Evolutionary conservation across 1,140 invertebrate species (phyloP), one percentile per base, ranked within the genome.

Genomic region (Magallana gigas): DNA sequence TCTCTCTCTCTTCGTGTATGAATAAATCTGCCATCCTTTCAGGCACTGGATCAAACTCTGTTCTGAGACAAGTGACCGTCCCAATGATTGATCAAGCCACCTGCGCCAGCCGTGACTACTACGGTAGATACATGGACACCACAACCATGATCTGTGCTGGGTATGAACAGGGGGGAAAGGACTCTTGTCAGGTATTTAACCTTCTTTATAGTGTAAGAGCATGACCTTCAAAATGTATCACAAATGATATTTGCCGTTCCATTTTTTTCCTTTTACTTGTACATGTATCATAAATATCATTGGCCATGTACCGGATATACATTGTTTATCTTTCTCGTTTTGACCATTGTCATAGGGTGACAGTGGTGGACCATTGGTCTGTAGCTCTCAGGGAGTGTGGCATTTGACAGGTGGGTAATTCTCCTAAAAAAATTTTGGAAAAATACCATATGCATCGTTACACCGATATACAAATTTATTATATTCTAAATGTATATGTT

Each of bases 91-190:
- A 18, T 60, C 76, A 86, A 29, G 14, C 59, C 18, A 86, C 57
- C 7, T 86, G 85, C 48, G 76, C 76, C 36, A 86, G 85, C 23
- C 29, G 48, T 56, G 58, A 36, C 18, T 86, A 86, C 29, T 86
- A 86, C 29, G 85, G 85, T 36, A 81, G 76, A 6, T 60, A 82
- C 48, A 36, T 86, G 57, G 58, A 86, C 76, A 81, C 85, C 8
- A 86, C 60, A 6, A 87, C 87, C 48, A 87, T 87, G 87, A 80
- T 87, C 59, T 87, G 87, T 84, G 87, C 87, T 59, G 87, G 87
- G 5, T 87, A 76, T 60, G 36, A 68, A 60, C 62, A 84, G n/a
- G 87, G 87, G 1, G 87, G 87, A 48, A 87, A 80, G 57, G 87
- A 87, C 64, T 84, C 87, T 12, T 87, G 87, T 84, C 87, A 87